Conservation (phyloP, 92 coral and sea anemone genomes). For the Paragorgia papillata region DNA sequence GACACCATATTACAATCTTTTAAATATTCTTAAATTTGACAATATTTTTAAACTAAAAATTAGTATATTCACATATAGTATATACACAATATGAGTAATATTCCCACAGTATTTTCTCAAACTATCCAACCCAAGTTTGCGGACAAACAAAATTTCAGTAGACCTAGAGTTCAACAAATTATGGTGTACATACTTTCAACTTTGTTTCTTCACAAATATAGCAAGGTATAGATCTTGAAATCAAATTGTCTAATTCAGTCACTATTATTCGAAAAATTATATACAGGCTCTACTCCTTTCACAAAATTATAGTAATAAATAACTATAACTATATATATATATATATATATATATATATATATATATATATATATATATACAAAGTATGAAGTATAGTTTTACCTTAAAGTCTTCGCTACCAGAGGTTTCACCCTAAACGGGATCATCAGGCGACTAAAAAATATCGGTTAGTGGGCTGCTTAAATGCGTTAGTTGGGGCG, state of each 20-base stretch:
- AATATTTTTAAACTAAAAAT: constrained; percentile 53
- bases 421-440: no score
- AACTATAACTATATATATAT: no score
- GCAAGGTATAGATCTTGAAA: constrained; percentile 15
- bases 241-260: constrained; percentile 5
- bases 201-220: constrained; percentile 3
- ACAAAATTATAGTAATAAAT: not conserved
- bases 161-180: constrained; percentile 12
- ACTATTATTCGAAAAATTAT: constrained; percentile 1
- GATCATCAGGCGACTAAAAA: no score
- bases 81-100: not conserved
- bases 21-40: constrained; percentile 51
- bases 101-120: no score
- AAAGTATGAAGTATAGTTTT: no score
- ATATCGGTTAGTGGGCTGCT: no score
- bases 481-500: no score
- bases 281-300: not conserved
- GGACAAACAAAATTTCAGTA: constrained; percentile 12
- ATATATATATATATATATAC: no score
- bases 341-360: no score
- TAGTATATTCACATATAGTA: constrained; percentile 46
- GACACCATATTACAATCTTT: constrained; percentile 43
- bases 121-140: constrained; percentile 1
- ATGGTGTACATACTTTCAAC: constrained; percentile 16
- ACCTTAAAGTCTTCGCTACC: no score